phyloP scores from a whole-genome alignment of 2,797 vertebrate genomes.

The Danio albolineatus region DNA sequence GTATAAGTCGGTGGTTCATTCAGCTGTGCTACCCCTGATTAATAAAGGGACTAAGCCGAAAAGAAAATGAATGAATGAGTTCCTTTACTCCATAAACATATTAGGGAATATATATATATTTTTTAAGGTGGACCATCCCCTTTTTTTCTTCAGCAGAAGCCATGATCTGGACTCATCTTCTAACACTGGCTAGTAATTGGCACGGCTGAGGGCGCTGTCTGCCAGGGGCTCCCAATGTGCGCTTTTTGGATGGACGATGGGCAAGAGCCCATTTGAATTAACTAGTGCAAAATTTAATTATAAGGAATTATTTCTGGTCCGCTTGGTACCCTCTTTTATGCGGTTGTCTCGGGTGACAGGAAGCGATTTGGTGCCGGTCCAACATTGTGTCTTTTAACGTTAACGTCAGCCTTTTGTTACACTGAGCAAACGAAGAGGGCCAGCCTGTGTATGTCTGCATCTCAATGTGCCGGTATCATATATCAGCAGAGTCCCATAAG shows the following conservation, averaged over 20 bases:
- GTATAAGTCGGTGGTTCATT: too few species aligned
- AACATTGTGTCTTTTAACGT: conserved; percentile 27
- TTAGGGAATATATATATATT: neutral
- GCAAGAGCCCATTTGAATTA: conserved; percentile 62
- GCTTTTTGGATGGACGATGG: conserved; percentile 36
- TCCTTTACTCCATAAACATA: neutral
- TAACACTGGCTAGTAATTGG: conserved; percentile 25
- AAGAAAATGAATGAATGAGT: too few species aligned
- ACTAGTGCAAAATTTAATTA: conserved; percentile 73
- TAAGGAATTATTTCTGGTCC: conserved; percentile 72
- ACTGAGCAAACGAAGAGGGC: neutral
- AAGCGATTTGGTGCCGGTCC: conserved; percentile 43
- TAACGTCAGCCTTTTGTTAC: conserved; percentile 30
- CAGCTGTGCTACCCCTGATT: too few species aligned
- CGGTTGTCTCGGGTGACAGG: conserved; percentile 60
- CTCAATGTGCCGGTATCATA: conserved; percentile 24
- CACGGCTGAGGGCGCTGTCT: conserved; percentile 4
- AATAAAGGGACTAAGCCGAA: too few species aligned
- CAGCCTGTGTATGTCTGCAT: conserved; percentile 1
- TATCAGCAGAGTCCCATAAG: conserved; percentile 12
- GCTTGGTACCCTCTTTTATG: conserved; percentile 68
- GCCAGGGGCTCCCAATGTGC: conserved; percentile 40
- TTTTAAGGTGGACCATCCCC: neutral
- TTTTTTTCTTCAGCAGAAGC: conserved; percentile 11
- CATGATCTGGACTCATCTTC: conserved; percentile 17